Percentiles rank a stretch among this genome's conserved stretches.
Evolutionary conservation across 2,113 vertebrate genomes (phyloP).

Genomic region (Cryptotis parvus): DNA sequence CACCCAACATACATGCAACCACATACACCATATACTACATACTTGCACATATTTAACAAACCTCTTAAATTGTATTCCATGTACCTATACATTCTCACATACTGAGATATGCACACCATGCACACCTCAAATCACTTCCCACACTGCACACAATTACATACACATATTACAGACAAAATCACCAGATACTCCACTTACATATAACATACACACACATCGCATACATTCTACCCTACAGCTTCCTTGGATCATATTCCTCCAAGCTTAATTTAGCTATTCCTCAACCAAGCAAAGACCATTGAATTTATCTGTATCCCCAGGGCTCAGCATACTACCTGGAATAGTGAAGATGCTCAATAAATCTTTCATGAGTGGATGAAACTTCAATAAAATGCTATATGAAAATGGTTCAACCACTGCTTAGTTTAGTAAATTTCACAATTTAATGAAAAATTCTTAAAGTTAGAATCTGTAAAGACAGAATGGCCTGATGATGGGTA

Average conservation of each 20-base stretch:
- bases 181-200: neutral
- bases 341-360: neutral
- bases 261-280: neutral
- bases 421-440: neutral
- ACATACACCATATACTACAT: neutral
- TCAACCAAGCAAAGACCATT: neutral
- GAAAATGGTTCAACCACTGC: neutral
- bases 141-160: neutral
- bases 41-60: neutral
- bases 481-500: neutral
- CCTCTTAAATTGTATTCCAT: neutral
- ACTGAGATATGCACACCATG: neutral
- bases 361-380: constrained; percentile 41
- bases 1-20: neutral
- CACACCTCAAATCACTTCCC: neutral
- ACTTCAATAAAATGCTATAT: constrained; percentile 4
- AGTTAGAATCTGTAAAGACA: neutral
- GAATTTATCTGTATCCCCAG: neutral
- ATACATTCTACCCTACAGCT: neutral
- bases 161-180: neutral
- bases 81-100: neutral
- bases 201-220: neutral
- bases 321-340: neutral
- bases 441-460: constrained; percentile 3
- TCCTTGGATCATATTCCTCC: neutral